A percentile compares a stretch with the other conserved stretches of the same genome.
These are phyloP conservation scores for Otus sunia DNA, from an alignment of 2,113 vertebrate species.

Conservation along the genomic window DNA sequence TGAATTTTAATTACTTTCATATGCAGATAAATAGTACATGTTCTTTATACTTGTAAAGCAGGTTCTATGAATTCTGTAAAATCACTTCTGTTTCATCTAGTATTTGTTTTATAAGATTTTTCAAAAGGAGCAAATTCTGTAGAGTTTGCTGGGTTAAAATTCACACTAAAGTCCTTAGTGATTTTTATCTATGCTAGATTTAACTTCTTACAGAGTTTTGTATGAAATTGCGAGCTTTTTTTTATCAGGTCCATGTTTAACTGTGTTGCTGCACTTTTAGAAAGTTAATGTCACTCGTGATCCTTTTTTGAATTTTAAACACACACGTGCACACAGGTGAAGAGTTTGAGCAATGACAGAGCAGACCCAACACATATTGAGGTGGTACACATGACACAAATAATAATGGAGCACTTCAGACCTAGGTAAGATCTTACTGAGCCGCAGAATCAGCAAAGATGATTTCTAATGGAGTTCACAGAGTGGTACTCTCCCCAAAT, in stretches of 20 bases:
- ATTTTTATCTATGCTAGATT: not conserved
- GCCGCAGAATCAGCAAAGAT: not conserved
- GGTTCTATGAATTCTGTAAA: not conserved
- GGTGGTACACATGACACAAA: not conserved
- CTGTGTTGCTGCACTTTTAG: not conserved
- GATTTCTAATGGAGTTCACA: not conserved
- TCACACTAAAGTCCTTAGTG: not conserved
- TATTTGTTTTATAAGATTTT: slow-evolving; percentile 18
- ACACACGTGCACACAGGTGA: accelerated
- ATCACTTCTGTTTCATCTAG: not conserved
- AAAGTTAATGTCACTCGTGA: not conserved
- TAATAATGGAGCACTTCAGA: not conserved
- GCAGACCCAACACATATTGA: not conserved
- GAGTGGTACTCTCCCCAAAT: not conserved
- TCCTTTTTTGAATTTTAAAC: not conserved
- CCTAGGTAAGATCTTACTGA: not conserved
- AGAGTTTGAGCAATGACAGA: not conserved
- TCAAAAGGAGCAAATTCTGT: not conserved
- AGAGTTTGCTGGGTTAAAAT: not conserved
- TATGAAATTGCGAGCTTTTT: not conserved
- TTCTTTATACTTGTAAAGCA: slow-evolving; percentile 17
- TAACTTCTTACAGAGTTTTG: not conserved
- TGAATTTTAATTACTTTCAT: slow-evolving; percentile 54
- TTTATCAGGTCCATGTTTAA: not conserved
- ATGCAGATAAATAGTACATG: not conserved